A percentile compares a stretch with the other conserved stretches of the same genome.
Evolutionary conservation across 1,140 invertebrate genomes (phyloP).

Genomic region (Lasaia peninsularis): DNA sequence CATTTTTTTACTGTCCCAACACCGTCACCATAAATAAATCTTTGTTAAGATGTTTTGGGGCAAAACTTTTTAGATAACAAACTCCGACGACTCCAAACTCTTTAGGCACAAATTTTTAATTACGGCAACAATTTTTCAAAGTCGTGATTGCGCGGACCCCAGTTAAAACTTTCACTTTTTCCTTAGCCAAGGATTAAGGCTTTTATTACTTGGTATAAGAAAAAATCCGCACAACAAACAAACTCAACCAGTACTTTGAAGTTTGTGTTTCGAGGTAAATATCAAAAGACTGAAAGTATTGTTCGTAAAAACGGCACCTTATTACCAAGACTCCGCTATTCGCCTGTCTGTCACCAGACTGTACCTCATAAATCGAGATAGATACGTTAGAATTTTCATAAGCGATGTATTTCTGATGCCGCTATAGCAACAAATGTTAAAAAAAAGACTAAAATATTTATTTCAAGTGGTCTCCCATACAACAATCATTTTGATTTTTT

Average conservation of each 20-base stretch:
- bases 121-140: slow-evolving; percentile 51
- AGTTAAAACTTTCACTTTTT: slow-evolving; percentile 38
- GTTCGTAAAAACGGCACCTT: too few species aligned
- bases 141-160: slow-evolving; percentile 44
- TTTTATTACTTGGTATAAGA: slow-evolving; percentile 51
- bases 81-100: slow-evolving; percentile 23
- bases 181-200: slow-evolving; percentile 41
- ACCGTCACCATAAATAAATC: slow-evolving; percentile 21
- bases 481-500: too few species aligned
- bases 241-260: slow-evolving; percentile 1
- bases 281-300: not conserved
- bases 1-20: not conserved
- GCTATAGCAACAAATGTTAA: too few species aligned
- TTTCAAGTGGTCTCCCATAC: too few species aligned
- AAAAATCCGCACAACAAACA: slow-evolving; percentile 47
- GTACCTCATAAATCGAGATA: too few species aligned
- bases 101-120: slow-evolving; percentile 44
- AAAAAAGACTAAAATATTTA: too few species aligned
- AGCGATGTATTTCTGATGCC: too few species aligned
- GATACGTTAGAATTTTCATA: too few species aligned
- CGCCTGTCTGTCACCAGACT: too few species aligned
- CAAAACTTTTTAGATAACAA: slow-evolving; percentile 25
- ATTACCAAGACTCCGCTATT: too few species aligned
- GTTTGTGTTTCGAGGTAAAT: not conserved
- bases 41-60: slow-evolving; percentile 21